Conservation (phyloP, 2,888 invertebrate species). For the Orthosia gracilis region DNA sequence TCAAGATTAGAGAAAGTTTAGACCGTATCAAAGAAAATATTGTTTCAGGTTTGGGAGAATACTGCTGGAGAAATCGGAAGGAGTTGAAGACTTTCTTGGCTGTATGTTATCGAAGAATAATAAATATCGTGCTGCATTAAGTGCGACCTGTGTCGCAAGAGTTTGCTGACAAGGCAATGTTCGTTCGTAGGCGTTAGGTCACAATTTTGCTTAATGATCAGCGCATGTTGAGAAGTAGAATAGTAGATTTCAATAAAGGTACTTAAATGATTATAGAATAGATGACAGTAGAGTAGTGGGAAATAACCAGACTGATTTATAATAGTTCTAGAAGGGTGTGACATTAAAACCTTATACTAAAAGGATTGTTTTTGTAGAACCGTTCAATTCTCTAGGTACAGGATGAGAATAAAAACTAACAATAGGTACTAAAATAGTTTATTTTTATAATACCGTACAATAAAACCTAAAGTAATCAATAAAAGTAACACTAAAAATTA, state of each 20-base stretch:
- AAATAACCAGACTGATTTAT: not conserved
- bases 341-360: not conserved
- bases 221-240: not conserved
- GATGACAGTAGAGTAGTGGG: not conserved
- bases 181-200: conserved; percentile 9
- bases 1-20: not conserved
- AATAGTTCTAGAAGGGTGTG: not conserved
- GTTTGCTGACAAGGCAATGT: not conserved
- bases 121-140: conserved; percentile 66
- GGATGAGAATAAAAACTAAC: conserved; percentile 11
- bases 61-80: conserved; percentile 83
- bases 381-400: not conserved
- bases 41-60: conserved; percentile 83
- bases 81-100: conserved; percentile 68
- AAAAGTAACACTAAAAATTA: conserved; percentile 47
- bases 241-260: not conserved
- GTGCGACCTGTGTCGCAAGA: not conserved
- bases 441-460: conserved; percentile 39
- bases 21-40: not conserved
- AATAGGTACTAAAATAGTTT: conserved; percentile 26
- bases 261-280: not conserved
- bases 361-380: not conserved
- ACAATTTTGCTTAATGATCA: not conserved
- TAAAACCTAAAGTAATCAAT: conserved; percentile 19
- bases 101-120: conserved; percentile 68